Conservation (phyloP, 2,797 vertebrate genomes). For the Anguilla marmorata region DNA sequence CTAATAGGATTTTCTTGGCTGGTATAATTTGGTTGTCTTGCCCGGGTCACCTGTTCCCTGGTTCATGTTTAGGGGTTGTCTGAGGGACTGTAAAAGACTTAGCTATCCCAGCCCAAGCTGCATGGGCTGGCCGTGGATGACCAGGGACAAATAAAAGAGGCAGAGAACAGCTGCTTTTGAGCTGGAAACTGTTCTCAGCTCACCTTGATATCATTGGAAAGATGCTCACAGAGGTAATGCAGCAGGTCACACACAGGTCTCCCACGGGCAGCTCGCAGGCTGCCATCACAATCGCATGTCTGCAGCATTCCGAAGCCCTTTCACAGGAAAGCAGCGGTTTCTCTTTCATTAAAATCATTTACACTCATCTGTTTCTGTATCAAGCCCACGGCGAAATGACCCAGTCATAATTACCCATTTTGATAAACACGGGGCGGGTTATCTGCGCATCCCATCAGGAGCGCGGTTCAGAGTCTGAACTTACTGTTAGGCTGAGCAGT, state of each 20-base stretch:
- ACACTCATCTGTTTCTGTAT: not conserved
- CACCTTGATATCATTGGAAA: not conserved
- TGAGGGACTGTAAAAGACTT: not conserved
- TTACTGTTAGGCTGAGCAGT: not conserved
- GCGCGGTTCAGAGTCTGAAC: not conserved
- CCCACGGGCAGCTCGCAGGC: not conserved
- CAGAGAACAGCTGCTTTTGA: not conserved
- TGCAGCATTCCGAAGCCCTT: not conserved
- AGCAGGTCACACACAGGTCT: not conserved
- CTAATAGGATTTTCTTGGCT: constrained; percentile 6
- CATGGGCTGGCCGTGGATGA: not conserved
- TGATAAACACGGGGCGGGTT: not conserved
- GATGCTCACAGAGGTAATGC: not conserved
- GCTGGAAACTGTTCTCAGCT: not conserved
- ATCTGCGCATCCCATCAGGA: no score
- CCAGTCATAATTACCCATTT: not conserved
- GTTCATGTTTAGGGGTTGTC: not conserved
- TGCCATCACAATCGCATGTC: not conserved
- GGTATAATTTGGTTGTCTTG: not conserved
- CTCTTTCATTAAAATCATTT: not conserved
- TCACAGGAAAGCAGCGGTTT: not conserved
- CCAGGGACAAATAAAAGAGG: not conserved
- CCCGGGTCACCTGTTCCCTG: not conserved
- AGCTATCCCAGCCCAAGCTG: not conserved
- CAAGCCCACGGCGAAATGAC: not conserved